Evolutionary conservation across 2,797 vertebrate species (phyloP), one percentile per base, ranked within the genome.

Genomic region (Xiphophorus birchmanni): DNA sequence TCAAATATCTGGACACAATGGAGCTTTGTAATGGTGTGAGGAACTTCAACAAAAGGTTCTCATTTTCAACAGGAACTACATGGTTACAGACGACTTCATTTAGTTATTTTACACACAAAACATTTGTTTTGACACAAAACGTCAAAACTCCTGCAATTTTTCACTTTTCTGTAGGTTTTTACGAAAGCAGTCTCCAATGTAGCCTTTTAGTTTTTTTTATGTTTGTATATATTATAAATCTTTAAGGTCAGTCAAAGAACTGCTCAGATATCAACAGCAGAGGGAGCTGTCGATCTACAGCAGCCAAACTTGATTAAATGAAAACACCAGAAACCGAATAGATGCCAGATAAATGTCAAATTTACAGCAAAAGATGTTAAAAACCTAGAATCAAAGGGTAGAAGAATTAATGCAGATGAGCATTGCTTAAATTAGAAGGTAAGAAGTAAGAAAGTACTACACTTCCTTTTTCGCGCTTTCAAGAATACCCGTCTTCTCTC

Each of bases 191-290:
- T 4, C 35, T 44, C 12, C 23, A n/a, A 45, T 45, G 26, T 71
- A 40, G 10, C 21, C 65, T 35, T 21, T 67, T 42, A 42, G 21
- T 23, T 69, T 23, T 32, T 2, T 21, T 18, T 23, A 40, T 37
- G 15, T 42, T 69, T 23, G 10, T 42, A 1, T 0, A 40, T 26
- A 12, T 40, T 37, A 23, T 11, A 12, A 32, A 69, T 11, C 18
- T 67, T 44, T 12, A 69, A 45, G 26, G 26, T 15, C 23, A n/a
- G 42, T 71, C 67, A 71, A 42, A 40, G 37, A 69, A 26, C 67
- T 5, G 23, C 42, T 15, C 10, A n/a, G 26, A 17, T 3, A 44
- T 44, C 26, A 42, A 44, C 93, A 94, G 87, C 82, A 92, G 93
- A 84, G 77, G 87, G 91, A 0, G 85, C 84, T 92, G 80, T 67